Conservation (phyloP, 37 sponge, comb jelly and placozoan species). For the Beroe ovata region DNA sequence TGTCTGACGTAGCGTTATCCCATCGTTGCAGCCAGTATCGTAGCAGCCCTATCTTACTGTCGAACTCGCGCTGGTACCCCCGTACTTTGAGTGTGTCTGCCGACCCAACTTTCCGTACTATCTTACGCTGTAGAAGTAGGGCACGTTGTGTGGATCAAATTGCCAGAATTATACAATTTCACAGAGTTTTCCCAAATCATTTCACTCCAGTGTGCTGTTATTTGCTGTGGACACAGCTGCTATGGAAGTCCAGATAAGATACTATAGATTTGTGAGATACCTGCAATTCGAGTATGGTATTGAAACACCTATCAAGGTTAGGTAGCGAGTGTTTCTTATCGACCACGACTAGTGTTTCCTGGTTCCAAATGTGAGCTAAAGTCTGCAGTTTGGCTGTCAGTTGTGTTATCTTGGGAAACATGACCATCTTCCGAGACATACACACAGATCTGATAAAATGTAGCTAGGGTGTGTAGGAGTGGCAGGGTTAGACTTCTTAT, state of each 20-base stretch:
- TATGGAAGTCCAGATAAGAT: too few species aligned
- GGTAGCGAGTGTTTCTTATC: not conserved
- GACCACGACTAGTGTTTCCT: not conserved
- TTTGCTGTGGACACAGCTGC: too few species aligned
- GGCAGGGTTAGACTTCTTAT: too few species aligned
- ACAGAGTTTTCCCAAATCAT: too few species aligned
- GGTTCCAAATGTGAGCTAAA: not conserved
- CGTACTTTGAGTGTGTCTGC: not conserved
- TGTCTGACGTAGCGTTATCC: not conserved
- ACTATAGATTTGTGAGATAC: too few species aligned
- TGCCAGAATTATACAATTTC: too few species aligned
- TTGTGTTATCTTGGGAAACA: not conserved
- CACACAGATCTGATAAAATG: not conserved
- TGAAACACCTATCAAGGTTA: constrained; percentile 10
- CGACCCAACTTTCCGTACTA: not conserved
- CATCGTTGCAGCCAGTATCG: constrained; percentile 9
- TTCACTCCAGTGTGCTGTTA: too few species aligned
- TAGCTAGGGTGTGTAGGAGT: too few species aligned
- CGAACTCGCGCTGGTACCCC: not conserved
- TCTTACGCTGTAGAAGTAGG: not conserved
- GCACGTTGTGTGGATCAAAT: too few species aligned
- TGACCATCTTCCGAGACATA: not conserved
- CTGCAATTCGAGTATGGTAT: not conserved
- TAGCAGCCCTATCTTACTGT: not conserved
- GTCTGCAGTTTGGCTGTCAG: constrained; percentile 17